These are phyloP conservation scores for Scomber scombrus DNA, from an alignment of 2,113 vertebrate genomes.

Conservation along the genomic window DNA sequence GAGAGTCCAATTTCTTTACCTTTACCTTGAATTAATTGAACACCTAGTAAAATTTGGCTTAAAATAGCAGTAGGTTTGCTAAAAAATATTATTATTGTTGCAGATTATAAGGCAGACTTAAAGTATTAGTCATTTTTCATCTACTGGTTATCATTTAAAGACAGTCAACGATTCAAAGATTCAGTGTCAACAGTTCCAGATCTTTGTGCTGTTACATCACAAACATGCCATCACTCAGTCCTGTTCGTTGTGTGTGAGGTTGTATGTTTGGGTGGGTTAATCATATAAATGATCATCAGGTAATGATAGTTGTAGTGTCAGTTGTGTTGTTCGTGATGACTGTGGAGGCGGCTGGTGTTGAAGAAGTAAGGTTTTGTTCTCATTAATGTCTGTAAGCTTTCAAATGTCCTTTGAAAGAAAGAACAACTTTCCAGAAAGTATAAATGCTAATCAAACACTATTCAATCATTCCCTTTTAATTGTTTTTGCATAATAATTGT, in stretches of 20 bases:
- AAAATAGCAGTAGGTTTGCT: not conserved
- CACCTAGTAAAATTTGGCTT: not conserved
- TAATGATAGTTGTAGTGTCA: not conserved
- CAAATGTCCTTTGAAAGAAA: too few species aligned
- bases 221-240: not conserved
- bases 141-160: not conserved
- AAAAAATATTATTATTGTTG: not conserved
- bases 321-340: not conserved
- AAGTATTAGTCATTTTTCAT: not conserved
- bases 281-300: not conserved
- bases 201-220: not conserved
- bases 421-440: too few species aligned
- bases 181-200: not conserved
- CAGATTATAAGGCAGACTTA: not conserved
- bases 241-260: not conserved
- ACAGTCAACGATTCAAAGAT: too few species aligned
- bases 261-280: not conserved
- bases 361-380: not conserved
- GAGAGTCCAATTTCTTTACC: not conserved
- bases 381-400: constrained; percentile 8
- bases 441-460: too few species aligned
- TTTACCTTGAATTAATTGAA: not conserved
- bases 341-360: constrained; percentile 7
- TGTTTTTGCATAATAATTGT: not conserved
- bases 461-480: not conserved